Evolutionary conservation across 2,888 invertebrate species (phyloP).

Genomic region (Ethmia dodecea): DNA sequence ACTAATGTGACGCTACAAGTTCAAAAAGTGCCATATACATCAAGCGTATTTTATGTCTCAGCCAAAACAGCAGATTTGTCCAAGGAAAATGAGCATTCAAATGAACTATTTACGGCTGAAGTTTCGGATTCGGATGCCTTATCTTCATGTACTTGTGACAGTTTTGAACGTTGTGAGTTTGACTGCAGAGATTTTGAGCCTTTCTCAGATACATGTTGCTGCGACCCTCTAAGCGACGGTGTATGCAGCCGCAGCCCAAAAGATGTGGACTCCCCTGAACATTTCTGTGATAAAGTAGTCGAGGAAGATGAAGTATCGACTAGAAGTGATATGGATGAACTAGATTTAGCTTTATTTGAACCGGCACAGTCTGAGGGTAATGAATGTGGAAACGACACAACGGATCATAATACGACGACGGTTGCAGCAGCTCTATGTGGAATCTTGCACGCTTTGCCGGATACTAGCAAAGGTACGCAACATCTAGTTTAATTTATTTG

Average conservation of each 20-base stretch:
- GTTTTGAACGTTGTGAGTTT: conserved; percentile 76
- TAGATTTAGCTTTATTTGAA: conserved; percentile 82
- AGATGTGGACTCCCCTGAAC: conserved; percentile 67
- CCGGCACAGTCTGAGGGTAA: conserved; percentile 66
- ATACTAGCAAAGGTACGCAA: conserved; percentile 55
- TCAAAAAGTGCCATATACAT: conserved; percentile 66
- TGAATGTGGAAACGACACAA: conserved; percentile 32
- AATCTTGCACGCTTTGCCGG: conserved; percentile 54
- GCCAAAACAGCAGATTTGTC: conserved; percentile 44
- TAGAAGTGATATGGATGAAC: conserved; percentile 80
- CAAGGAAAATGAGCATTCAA: conserved; percentile 43
- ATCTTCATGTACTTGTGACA: conserved; percentile 74
- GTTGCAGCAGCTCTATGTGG: conserved; percentile 54
- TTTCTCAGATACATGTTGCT: conserved; percentile 79
- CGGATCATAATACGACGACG: conserved; percentile 32
- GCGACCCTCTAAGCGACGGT: conserved; percentile 69
- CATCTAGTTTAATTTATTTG: conserved; percentile 33
- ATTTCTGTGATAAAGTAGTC: conserved; percentile 54
- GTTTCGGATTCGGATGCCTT: conserved; percentile 70
- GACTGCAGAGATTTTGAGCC: conserved; percentile 78
- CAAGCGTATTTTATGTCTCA: conserved; percentile 63
- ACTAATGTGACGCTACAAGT: conserved; percentile 49
- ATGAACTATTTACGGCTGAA: conserved; percentile 54
- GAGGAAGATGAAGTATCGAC: conserved; percentile 66
- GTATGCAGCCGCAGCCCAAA: conserved; percentile 71